Base-by-base conservation (phyloP, 2,888 invertebrate genomes). In the Drosophila lacicola region DNA sequence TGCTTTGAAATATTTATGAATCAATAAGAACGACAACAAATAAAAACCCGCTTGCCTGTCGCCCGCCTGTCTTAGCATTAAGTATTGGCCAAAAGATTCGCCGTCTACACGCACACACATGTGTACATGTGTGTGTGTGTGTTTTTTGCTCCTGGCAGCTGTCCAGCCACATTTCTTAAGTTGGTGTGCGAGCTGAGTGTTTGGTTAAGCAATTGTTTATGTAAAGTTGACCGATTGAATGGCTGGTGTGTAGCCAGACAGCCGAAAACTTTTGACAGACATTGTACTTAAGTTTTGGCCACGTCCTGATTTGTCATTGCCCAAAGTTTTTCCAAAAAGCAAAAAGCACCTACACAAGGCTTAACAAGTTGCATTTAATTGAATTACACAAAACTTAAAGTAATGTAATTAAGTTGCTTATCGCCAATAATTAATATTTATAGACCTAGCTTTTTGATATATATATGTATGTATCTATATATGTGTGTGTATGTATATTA, bases 1-100 rank as follows among this genome's bases (percentile, higher is more conserved):
- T 77, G 83, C 86, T 82, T 88, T 83, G 83, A 83, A 83, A 83
- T 83, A 83, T 83, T 83, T 83, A 83, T 83, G 86, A 86, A 82
- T 83, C 83, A 83, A 86, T 88, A 85, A 68, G 64, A 80, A 67
- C 50, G 76, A 78, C 57, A 62, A 71, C 65, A 78, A 75, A 79
- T 79, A 77, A 78, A 74, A 74, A 33, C 46, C 74, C 17, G 46
- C 56, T 42, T 36, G 44, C 45, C 41, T 9, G 55, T 56, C 63
- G 58, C 49, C 50, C 56, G 37, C 49, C 49, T 50, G 51, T 60
- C 50, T 11, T 46, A 46, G 41, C 60, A 57, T 60, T 68, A 73
- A 61, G 57, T 17, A 69, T 78, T 73, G 74, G 78, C 73, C 73
- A 64, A 64, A 58, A 51, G 67, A 67, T 56, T 54, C 25, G 3